These are phyloP conservation scores for Pelmatolapia mariae DNA, from an alignment of 2,113 vertebrate species.

Conservation along the genomic window DNA sequence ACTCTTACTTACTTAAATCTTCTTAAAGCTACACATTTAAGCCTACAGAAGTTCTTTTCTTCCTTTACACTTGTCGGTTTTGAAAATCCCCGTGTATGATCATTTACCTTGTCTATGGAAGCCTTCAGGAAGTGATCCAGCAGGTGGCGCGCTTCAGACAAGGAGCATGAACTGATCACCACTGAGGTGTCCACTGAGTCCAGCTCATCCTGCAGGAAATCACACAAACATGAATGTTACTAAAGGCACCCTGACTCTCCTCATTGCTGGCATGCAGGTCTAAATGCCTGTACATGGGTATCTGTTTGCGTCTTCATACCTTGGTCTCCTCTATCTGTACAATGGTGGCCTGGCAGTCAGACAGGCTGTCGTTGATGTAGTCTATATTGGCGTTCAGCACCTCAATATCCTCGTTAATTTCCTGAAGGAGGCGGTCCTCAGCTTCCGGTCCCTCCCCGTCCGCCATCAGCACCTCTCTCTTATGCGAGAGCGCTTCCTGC, in stretches of 20 bases:
- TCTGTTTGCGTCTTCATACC: constrained; percentile 57
- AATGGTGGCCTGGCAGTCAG: constrained; percentile 95
- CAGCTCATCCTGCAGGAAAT: constrained; percentile 83
- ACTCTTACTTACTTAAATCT: not conserved
- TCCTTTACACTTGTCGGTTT: not conserved
- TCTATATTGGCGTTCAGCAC: constrained; percentile 94
- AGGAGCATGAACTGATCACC: constrained; percentile 95
- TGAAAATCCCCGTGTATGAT: not conserved
- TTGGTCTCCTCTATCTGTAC: constrained; percentile 97
- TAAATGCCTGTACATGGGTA: not conserved
- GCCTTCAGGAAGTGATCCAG: constrained; percentile 95
- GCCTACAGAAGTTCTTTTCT: not conserved
- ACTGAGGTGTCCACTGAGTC: constrained; percentile 95
- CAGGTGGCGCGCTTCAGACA: constrained; percentile 91
- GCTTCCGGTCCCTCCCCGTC: constrained; percentile 84
- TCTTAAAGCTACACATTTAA: not conserved
- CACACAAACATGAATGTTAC: not conserved
- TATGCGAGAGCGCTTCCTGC: constrained; percentile 84
- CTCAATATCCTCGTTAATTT: constrained; percentile 91
- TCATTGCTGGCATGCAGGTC: not conserved
- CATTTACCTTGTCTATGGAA: constrained; percentile 89
- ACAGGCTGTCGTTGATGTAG: constrained; percentile 95
- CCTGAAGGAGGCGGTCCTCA: constrained; percentile 80
- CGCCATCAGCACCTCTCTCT: constrained; percentile 77
- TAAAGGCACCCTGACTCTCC: not conserved